Conservation (phyloP, 2,113 vertebrate species). For the Rousettus leschenaultii region DNA sequence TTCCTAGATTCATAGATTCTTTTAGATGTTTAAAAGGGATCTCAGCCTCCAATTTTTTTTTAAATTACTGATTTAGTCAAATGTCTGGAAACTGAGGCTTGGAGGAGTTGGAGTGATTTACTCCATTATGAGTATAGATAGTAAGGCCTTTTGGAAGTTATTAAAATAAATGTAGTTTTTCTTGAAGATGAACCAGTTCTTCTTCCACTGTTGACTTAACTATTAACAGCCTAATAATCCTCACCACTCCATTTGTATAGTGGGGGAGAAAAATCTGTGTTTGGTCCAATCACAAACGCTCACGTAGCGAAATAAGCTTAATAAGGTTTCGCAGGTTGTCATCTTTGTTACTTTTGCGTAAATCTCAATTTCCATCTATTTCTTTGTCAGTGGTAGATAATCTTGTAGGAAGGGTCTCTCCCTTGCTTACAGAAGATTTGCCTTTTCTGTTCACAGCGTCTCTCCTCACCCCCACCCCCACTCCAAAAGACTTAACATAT, state of each 20-base stretch:
- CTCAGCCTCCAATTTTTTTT: neutral
- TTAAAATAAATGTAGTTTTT: neutral
- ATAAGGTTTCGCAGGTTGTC: neutral
- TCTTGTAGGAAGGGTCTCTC: constrained; percentile 62
- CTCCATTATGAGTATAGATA: neutral
- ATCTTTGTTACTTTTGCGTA: constrained; percentile 46
- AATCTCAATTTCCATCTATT: constrained; percentile 64
- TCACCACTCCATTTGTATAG: neutral
- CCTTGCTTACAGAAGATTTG: constrained; percentile 42
- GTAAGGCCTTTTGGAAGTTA: neutral
- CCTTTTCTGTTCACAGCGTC: constrained; percentile 40
- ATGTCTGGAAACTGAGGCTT: neutral
- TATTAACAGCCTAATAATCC: neutral
- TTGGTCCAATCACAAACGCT: constrained; percentile 7
- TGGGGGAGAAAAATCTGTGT: neutral
- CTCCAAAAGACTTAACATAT: constrained; percentile 60
- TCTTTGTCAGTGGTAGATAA: constrained; percentile 73
- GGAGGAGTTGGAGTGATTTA: neutral
- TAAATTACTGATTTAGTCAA: neutral
- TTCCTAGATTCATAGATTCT: neutral
- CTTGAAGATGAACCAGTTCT: neutral
- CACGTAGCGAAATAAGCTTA: neutral
- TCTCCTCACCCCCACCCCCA: constrained; percentile 44
- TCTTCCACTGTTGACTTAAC: neutral
- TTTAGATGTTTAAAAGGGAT: neutral